Evolutionary conservation across 2,113 vertebrate genomes (phyloP).

Genomic region (Origma solitaria): DNA sequence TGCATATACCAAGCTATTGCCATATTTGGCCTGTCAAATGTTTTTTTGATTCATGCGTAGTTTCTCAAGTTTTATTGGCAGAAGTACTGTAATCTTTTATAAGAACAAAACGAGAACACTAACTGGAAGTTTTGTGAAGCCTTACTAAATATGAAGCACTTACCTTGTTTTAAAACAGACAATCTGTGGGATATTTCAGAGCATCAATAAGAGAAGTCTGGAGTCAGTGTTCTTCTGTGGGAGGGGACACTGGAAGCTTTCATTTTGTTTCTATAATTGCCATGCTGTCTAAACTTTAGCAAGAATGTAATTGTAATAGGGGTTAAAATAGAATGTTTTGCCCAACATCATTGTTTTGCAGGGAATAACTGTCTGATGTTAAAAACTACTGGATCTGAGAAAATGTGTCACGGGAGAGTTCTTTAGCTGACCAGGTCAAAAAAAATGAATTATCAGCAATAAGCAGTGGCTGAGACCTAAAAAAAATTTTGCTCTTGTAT

Average conservation of each 20-base stretch:
- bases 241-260: not conserved
- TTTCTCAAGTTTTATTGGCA: not conserved
- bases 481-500: not conserved
- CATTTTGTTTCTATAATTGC: not conserved
- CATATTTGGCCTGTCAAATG: not conserved
- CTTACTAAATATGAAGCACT: not conserved
- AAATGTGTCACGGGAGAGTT: not conserved
- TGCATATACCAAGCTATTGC: not conserved
- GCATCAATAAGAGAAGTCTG: not conserved
- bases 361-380: not conserved
- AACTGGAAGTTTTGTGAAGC: not conserved
- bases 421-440: not conserved
- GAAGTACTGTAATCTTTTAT: not conserved
- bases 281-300: not conserved
- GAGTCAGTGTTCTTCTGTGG: not conserved
- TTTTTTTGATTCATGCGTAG: not conserved
- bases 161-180: not conserved
- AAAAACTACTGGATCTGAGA: not conserved
- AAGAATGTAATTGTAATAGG: not conserved
- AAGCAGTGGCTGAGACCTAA: not conserved
- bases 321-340: not conserved
- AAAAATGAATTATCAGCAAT: not conserved
- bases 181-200: not conserved
- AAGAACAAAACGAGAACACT: not conserved
- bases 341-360: not conserved